These are phyloP conservation scores for Thecophora atra DNA, from an alignment of 2,888 invertebrate genomes.

Conservation along the genomic window DNA sequence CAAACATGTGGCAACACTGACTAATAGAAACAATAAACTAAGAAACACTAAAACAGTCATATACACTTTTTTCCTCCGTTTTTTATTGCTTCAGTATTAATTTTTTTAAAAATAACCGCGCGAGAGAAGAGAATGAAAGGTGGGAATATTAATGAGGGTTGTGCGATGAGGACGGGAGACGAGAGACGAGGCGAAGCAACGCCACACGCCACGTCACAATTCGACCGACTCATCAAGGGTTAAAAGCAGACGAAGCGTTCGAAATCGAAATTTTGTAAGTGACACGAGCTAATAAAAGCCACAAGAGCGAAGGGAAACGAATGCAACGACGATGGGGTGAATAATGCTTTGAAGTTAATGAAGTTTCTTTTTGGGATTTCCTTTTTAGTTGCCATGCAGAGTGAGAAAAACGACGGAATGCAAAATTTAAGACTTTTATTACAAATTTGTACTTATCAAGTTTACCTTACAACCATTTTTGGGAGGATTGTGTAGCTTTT, in stretches of 20 bases:
- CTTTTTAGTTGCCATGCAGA: too few relatives aligned
- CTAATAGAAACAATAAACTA: slow-evolving; percentile 1
- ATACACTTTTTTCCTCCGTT: neutral
- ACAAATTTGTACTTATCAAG: too few relatives aligned
- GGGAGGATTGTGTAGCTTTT: too few relatives aligned
- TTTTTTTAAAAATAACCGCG: neutral
- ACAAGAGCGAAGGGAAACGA: neutral
- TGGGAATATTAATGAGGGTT: neutral
- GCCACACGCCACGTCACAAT: neutral
- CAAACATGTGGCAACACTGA: slow-evolving; percentile 8
- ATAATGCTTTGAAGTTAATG: neutral
- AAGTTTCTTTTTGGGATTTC: neutral
- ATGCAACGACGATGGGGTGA: neutral
- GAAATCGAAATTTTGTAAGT: slow-evolving; percentile 7
- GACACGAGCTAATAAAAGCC: slow-evolving; percentile 15
- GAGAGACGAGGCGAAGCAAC: too few relatives aligned
- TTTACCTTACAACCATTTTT: too few relatives aligned
- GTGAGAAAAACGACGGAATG: too few relatives aligned
- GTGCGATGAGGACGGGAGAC: neutral
- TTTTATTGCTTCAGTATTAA: neutral
- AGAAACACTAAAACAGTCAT: neutral
- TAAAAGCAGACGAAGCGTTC: slow-evolving; percentile 11
- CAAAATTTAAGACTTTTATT: too few relatives aligned
- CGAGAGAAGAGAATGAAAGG: neutral
- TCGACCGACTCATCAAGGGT: slow-evolving; percentile 25